phyloP scores from a whole-genome alignment of 2,797 vertebrate genomes.

The Danio kyathit region DNA sequence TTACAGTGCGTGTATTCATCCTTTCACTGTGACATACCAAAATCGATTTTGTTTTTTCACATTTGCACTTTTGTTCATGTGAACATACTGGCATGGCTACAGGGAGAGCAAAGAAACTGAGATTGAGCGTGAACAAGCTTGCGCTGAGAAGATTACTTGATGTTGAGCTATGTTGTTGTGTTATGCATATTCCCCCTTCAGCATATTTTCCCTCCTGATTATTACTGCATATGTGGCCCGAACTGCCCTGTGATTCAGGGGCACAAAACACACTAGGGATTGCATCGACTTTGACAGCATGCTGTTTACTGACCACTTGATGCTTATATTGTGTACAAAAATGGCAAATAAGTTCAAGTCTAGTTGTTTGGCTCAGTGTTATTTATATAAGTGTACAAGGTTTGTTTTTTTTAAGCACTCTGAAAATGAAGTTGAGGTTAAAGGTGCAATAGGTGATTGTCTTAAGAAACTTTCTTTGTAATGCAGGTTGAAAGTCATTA shows the following conservation, averaged over 20 bases:
- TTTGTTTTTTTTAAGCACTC: background rate
- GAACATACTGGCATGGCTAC: background rate
- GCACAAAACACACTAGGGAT: background rate
- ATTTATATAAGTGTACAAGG: background rate
- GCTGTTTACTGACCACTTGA: background rate
- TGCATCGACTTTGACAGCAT: background rate
- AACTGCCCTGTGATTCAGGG: slow-evolving; percentile 7
- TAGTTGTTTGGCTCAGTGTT: background rate
- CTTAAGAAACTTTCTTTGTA: no score
- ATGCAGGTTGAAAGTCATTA: no score
- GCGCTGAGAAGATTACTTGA: slow-evolving; percentile 46
- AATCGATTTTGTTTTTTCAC: slow-evolving; percentile 47
- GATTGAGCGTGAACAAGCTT: slow-evolving; percentile 14
- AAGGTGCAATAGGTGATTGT: no score
- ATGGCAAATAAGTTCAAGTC: background rate
- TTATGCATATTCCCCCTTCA: slow-evolving; percentile 23
- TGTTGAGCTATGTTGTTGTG: slow-evolving; percentile 49
- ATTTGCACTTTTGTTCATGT: slow-evolving; percentile 22
- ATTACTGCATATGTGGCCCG: slow-evolving; percentile 21
- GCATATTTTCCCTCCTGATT: slow-evolving; percentile 28
- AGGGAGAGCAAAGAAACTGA: background rate
- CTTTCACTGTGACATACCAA: slow-evolving; percentile 56
- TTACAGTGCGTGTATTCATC: slow-evolving; percentile 23
- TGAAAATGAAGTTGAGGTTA: no score
- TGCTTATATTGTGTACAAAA: slow-evolving; percentile 5